Evolutionary conservation across 2,888 invertebrate genomes (phyloP), one percentile per base, ranked within the genome.

Genomic region (Pterostichus niger): DNA sequence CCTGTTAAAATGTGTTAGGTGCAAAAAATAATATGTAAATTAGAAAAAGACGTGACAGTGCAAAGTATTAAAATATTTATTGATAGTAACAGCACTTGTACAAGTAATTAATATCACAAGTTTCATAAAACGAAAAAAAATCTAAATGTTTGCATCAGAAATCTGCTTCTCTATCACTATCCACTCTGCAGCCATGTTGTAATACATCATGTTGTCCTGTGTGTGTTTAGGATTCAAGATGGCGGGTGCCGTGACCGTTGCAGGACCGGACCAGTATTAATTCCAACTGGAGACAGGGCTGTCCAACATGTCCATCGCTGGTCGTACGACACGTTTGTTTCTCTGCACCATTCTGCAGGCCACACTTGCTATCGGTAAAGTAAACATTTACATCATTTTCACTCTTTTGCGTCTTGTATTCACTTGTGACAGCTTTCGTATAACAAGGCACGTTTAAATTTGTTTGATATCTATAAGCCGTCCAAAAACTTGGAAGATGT

Each of bases 341-440:
- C 77, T 83, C 35, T 83, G 76, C 54, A 77, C 83, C 40, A 83
- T 83, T 68, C 77, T 83, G 46, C 83, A 77, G 77, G 77, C 83
- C 52, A 77, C 64, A 44, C 49, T 83, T 31, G 68, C 83, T 40
- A 83, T 77, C 64, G 83, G 83, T 83, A 76, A 83, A 40, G 61
- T 61, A 40, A 61, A 79, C 31, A 79, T 64, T 59, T 59, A 78
- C 61, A 11, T 81, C 52, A 75, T 59, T 59, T 71, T 80, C 68
- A 17, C 52, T 13, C 31, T 79, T 78, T 79, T n/a, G 11, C 1
- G 7, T 40, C 9, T 10, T 71, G 24, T 77, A 35, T 13, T 54
- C 56, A 33, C 17, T 9, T 71, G 13, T 9, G 54, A 54, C 54
- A 54, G 54, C 10, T 54, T 54, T 54, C 54, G 17, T 54, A 17